A percentile compares a stretch with the other conserved stretches of the same genome.
phyloP scores from a whole-genome alignment of 2,888 invertebrate species.

The Phengaris alcon region DNA sequence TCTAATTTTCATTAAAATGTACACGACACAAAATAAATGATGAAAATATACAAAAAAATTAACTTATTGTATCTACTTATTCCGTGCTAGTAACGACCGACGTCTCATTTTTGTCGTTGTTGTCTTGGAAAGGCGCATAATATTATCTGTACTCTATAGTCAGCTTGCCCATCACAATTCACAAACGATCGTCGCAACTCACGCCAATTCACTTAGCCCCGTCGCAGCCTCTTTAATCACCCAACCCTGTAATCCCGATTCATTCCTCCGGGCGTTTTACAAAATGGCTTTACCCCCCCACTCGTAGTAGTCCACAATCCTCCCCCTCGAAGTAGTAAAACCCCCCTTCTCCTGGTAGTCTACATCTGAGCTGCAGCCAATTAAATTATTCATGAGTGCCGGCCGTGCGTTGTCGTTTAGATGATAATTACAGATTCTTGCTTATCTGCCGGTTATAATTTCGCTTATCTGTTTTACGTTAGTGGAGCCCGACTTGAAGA shows the following conservation, averaged over 20 bases:
- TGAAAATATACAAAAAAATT: too few species aligned
- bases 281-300: not conserved
- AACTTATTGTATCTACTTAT: too few species aligned
- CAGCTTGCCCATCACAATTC: not conserved
- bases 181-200: not conserved
- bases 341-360: constrained; percentile 30
- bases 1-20: too few species aligned
- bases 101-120: too few species aligned
- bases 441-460: constrained; percentile 44
- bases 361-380: constrained; percentile 46
- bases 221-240: constrained; percentile 10
- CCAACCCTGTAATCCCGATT: constrained; percentile 13
- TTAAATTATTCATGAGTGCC: constrained; percentile 68
- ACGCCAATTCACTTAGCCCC: not conserved
- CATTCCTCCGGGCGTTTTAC: constrained; percentile 14
- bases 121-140: too few species aligned
- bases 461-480: constrained; percentile 32
- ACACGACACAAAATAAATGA: too few species aligned
- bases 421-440: constrained; percentile 47
- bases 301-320: too few species aligned
- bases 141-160: not conserved
- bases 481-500: constrained; percentile 1
- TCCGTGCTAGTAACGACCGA: too few species aligned
- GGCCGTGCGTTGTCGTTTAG: constrained; percentile 47
- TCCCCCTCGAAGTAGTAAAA: not conserved